These are phyloP conservation scores for Resseliella maxima DNA, from an alignment of 2,888 invertebrate genomes.

Conservation along the genomic window DNA sequence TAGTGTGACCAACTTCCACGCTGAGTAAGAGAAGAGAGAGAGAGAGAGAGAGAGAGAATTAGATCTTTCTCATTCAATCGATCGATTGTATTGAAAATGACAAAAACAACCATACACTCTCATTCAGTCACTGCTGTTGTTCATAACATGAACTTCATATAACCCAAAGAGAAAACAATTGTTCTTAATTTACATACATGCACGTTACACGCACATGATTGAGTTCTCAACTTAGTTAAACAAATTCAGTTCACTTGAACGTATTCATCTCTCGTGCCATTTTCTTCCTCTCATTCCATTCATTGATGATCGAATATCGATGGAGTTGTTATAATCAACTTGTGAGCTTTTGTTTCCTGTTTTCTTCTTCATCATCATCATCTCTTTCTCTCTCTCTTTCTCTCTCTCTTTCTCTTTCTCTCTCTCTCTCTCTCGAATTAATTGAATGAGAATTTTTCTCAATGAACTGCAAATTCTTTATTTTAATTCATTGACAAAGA, in stretches of 20 bases:
- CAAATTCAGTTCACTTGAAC: too few relatives aligned
- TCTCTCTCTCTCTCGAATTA: too few relatives aligned
- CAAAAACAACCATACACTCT: not conserved
- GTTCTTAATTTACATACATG: constrained; percentile 12
- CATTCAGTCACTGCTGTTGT: not conserved
- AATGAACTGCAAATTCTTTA: not conserved
- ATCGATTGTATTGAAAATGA: not conserved
- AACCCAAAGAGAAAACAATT: not conserved
- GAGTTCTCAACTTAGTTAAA: not conserved
- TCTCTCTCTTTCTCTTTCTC: too few relatives aligned
- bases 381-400: too few relatives aligned
- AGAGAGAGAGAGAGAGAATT: too few relatives aligned
- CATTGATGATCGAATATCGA: too few relatives aligned
- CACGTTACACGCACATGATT: not conserved
- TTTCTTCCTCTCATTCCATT: too few relatives aligned
- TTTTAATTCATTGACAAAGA: not conserved
- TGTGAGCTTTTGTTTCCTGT: too few relatives aligned
- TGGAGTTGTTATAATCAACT: not conserved
- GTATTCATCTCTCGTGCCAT: too few relatives aligned
- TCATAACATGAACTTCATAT: not conserved
- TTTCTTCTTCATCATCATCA: too few relatives aligned
- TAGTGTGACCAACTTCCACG: not conserved
- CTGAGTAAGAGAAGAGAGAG: not conserved
- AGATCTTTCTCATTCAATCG: not conserved
- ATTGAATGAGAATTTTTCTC: too few relatives aligned